phyloP scores from a whole-genome alignment of 2,113 vertebrate species.

The Silurus meridionalis region DNA sequence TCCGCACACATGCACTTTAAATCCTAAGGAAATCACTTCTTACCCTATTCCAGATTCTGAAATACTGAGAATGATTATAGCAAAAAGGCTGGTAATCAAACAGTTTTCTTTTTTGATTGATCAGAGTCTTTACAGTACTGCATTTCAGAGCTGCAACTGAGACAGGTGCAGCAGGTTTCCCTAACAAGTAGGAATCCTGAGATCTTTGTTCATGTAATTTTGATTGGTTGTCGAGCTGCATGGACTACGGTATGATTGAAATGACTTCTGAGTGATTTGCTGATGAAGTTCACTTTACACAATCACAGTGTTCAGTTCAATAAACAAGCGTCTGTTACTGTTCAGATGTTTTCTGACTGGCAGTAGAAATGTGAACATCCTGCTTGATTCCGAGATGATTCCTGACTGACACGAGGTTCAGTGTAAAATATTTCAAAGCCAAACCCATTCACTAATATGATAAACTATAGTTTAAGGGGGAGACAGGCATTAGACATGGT shows the following conservation, averaged over 20 bases:
- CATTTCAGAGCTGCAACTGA: neutral
- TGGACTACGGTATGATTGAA: neutral
- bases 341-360: neutral
- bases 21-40: neutral
- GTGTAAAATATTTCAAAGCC: neutral
- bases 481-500: neutral
- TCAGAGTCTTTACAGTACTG: neutral
- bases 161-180: neutral
- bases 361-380: too few species aligned
- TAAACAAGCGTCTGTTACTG: neutral
- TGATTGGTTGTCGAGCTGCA: neutral
- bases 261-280: neutral
- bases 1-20: slow-evolving; percentile 25
- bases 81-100: neutral
- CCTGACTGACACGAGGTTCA: neutral
- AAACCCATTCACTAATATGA: neutral
- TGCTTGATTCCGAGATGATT: too few species aligned
- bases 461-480: too few species aligned
- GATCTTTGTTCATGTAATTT: neutral
- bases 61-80: neutral
- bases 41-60: neutral
- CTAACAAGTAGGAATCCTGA: neutral
- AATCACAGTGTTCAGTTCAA: neutral
- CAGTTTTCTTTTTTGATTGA: neutral
- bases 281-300: neutral